Conservation (phyloP, 2,797 vertebrate genomes). For the Anisognathus igniventris region DNA sequence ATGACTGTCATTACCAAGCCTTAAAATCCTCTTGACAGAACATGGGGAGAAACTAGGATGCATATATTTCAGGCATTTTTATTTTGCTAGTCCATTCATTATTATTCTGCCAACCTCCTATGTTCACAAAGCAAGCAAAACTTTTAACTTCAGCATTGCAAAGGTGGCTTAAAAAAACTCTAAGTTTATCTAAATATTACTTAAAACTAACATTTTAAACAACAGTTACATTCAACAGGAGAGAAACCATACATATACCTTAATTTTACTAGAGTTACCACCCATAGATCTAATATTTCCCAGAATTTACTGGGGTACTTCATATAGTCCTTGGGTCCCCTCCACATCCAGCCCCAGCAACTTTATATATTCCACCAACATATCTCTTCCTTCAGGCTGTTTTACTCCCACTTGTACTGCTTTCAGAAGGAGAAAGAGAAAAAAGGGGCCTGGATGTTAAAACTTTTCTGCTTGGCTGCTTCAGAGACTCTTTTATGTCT, state of each 20-base stretch:
- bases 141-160: neutral
- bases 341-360: neutral
- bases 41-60: neutral
- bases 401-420: neutral
- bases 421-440: neutral
- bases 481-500: neutral
- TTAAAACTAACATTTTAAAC: neutral
- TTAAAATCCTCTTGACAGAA: neutral
- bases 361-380: rapidly evolving
- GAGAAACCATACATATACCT: neutral
- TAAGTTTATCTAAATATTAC: neutral
- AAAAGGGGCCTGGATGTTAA: neutral
- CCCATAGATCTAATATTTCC: neutral
- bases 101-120: neutral
- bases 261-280: neutral
- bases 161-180: neutral
- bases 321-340: neutral
- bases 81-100: neutral
- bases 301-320: neutral
- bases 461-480: neutral
- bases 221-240: neutral
- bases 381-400: neutral
- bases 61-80: neutral
- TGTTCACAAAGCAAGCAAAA: neutral
- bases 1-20: neutral